Conservation (phyloP, 2,113 vertebrate genomes). For the Spermophilus dauricus region DNA sequence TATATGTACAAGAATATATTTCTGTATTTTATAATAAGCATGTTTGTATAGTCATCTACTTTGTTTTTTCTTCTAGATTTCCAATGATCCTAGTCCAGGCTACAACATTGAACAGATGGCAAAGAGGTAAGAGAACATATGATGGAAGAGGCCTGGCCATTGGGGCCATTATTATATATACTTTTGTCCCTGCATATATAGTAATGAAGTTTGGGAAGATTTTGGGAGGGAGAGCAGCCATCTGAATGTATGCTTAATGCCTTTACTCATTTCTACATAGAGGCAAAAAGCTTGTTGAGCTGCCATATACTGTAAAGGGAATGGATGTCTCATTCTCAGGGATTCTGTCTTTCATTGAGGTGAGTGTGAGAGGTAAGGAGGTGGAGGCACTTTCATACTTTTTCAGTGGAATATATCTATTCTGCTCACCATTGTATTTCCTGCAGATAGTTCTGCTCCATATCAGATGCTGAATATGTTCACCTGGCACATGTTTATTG, state of each 20-base stretch:
- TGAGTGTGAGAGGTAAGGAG: slow-evolving; percentile 78
- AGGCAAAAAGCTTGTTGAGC: slow-evolving; percentile 92
- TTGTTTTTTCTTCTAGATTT: slow-evolving; percentile 88
- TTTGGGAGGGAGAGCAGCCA: not conserved
- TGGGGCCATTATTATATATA: no score
- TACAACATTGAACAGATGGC: slow-evolving; percentile 98
- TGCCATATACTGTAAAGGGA: slow-evolving; percentile 96
- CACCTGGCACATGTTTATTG: slow-evolving; percentile 16
- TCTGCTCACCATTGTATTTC: slow-evolving; percentile 17
- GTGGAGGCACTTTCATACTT: not conserved
- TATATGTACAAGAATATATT: not conserved
- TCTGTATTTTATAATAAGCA: not conserved
- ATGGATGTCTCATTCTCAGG: slow-evolving; percentile 98
- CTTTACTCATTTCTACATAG: slow-evolving; percentile 81
- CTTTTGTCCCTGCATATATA: not conserved
- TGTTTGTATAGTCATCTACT: not conserved
- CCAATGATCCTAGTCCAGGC: slow-evolving; percentile 96
- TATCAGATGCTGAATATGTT: not conserved
- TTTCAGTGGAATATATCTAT: not conserved
- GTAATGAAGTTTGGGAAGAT: not conserved
- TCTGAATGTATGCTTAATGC: not conserved
- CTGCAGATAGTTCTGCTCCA: not conserved
- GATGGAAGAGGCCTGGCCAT: not conserved
- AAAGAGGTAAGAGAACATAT: slow-evolving; percentile 91
- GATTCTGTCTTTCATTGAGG: slow-evolving; percentile 96